Conservation (phyloP, 2,797 vertebrate species). For the Sibirionetta formosa region DNA sequence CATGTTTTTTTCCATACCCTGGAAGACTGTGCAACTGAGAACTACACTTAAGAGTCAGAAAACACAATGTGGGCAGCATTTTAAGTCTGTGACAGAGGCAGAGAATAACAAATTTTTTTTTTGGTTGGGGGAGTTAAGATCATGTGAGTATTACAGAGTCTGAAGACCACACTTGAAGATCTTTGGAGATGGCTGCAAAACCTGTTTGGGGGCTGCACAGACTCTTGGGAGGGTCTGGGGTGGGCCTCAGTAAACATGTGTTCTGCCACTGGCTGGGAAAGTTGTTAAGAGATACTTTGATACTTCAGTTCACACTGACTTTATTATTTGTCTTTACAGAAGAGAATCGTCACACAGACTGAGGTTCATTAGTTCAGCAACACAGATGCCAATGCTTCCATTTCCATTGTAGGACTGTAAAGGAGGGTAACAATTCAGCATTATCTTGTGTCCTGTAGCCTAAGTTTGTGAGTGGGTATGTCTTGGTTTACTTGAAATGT, state of each 20-base stretch:
- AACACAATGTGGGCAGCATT: neutral
- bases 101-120: neutral
- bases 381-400: neutral
- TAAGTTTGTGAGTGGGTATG: neutral
- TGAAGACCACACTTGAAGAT: neutral
- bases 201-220: fast-evolving
- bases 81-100: neutral
- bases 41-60: neutral
- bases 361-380: neutral
- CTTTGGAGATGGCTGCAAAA: neutral
- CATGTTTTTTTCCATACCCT: neutral
- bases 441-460: neutral
- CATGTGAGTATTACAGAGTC: neutral
- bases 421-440: neutral
- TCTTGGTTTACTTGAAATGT: neutral
- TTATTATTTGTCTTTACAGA: neutral
- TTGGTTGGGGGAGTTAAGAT: neutral
- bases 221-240: neutral
- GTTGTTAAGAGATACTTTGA: neutral
- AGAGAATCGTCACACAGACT: neutral
- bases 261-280: neutral
- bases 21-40: neutral
- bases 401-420: neutral
- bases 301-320: neutral
- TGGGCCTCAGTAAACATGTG: neutral